These are phyloP conservation scores for Vireo griseus DNA, from an alignment of 2,797 vertebrate species.

Conservation along the genomic window DNA sequence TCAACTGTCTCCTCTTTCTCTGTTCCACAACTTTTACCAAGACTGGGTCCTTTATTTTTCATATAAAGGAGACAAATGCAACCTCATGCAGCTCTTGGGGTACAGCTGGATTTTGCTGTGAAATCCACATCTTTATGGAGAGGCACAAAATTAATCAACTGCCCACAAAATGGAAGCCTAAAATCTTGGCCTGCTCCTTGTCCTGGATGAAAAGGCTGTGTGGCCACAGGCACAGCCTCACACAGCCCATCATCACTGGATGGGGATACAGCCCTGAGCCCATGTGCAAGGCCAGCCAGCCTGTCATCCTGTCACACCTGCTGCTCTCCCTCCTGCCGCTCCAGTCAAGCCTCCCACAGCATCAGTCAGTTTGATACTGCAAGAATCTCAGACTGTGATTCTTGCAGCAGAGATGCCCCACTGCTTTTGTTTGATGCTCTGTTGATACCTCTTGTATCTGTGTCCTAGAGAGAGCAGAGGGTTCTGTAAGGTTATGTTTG, in stretches of 20 bases:
- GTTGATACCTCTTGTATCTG: background rate
- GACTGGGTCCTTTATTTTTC: background rate
- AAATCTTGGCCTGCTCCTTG: background rate
- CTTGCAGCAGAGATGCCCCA: background rate
- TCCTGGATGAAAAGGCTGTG: background rate
- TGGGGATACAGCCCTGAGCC: background rate
- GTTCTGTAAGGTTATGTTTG: background rate
- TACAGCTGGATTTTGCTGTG: background rate
- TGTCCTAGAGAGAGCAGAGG: background rate
- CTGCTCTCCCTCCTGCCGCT: background rate
- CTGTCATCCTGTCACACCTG: background rate
- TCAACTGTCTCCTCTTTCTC: background rate
- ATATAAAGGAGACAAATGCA: background rate
- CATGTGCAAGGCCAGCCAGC: rapidly evolving
- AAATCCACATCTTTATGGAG: background rate
- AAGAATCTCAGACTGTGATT: background rate
- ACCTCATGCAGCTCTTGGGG: background rate
- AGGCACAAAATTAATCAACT: background rate
- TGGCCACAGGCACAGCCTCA: rapidly evolving
- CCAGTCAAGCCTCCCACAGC: background rate
- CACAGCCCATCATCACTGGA: background rate
- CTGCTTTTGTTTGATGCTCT: background rate
- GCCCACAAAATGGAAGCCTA: background rate
- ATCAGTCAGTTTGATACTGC: background rate
- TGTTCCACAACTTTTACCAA: background rate